These are phyloP conservation scores for Chrysaora quinquecirrha DNA, from an alignment of 30 jellyfish, hydroid and myxozoan genomes.

Conservation along the genomic window DNA sequence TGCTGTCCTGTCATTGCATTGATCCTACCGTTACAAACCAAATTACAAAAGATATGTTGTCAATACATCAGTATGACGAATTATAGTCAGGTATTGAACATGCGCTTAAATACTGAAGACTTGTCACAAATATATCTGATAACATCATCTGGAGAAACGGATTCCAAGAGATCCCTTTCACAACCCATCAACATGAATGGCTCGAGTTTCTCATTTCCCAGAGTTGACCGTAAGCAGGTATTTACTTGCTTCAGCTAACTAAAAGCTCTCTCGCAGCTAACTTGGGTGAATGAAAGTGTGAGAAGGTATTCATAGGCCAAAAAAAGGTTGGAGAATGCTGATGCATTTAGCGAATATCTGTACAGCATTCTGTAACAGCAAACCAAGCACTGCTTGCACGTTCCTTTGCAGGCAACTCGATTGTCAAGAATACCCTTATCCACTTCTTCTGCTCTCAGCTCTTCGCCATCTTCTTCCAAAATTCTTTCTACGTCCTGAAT, in stretches of 20 bases:
- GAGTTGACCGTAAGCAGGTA: neutral
- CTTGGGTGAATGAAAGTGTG: slow-evolving; percentile 36
- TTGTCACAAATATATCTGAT: slow-evolving; percentile 15
- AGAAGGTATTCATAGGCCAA: slow-evolving; percentile 33
- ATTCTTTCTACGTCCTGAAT: slow-evolving; percentile 27
- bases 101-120: slow-evolving; percentile 20
- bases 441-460: slow-evolving; percentile 2
- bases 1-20: too few species aligned
- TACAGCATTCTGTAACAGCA: slow-evolving; percentile 48
- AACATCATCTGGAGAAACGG: slow-evolving; percentile 20
- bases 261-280: slow-evolving; percentile 15
- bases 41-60: too few species aligned
- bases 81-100: neutral
- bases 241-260: neutral
- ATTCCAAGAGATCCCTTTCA: slow-evolving; percentile 27
- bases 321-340: slow-evolving; percentile 38
- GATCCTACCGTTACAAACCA: too few species aligned
- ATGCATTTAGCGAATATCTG: slow-evolving; percentile 35
- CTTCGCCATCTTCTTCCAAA: neutral
- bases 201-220: slow-evolving; percentile 1
- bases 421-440: slow-evolving; percentile 36
- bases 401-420: slow-evolving; percentile 46
- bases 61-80: too few species aligned
- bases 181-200: slow-evolving; percentile 13
- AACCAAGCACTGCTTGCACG: slow-evolving; percentile 28